Base-by-base conservation (phyloP, 2,797 vertebrate genomes). In the Sebastolobus altivelis region DNA sequence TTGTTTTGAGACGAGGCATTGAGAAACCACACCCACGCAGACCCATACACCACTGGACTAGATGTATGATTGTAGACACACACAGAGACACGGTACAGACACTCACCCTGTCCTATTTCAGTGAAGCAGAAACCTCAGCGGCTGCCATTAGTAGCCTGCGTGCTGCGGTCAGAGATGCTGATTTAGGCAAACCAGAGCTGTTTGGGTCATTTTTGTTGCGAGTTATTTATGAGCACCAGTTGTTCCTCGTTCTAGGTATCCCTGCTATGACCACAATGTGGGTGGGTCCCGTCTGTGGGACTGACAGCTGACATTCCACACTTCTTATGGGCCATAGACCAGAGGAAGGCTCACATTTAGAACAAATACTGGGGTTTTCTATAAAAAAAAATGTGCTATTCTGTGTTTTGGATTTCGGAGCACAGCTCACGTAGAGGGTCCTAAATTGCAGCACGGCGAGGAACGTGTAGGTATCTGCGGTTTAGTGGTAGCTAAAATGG, bases 241-340 rank as follows among this genome's bases (percentile, higher is more conserved):
- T 94, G 93, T 73, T 90, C 60, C 75, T 68, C 5, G 20, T 77
- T 89, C 62, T 82, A 67, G 76, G 82, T 84, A 83, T 92, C 84
- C 84, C 77, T 61, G 79, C 86, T 87, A 92, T 87, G 91, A 90
- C 94, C 94, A 81, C 91, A 92, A 79, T 89, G 89, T 91, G 91
- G 93, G 93, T 90, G 89, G 86, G 81, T 88, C 82, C 84, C 82
- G 60, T 87, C 79, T 87, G 85, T 20, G 75, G 88, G 85, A 93
- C 87, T 74, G 93, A 92, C 94, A 93, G 91, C 92, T 95, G 93
- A 93, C 92, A 94, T 95, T 92, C 93, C 93, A 84, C 65, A 83
- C 81, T 49, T 79, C 86, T 76, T 81, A 81, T 88, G 86, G 89
- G 84, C 88, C 82, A 1, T 59, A 60, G 71, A 87, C 85, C 77